These are phyloP conservation scores for Orthonyx spaldingii DNA, from an alignment of 2,113 vertebrate genomes.

Conservation along the genomic window DNA sequence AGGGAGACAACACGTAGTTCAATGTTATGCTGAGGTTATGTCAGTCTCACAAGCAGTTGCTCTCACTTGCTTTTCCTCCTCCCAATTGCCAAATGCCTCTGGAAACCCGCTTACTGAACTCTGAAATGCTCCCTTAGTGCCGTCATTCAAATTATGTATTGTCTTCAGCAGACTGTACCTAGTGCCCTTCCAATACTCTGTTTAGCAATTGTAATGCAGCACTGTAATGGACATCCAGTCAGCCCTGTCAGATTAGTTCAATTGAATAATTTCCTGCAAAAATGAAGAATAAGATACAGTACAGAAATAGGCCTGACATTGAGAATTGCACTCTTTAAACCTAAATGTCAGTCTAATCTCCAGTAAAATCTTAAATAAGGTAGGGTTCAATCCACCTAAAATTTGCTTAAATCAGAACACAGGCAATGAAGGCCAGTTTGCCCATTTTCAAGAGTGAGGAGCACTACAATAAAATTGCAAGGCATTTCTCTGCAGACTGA, in stretches of 20 bases:
- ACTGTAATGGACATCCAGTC: slow-evolving; percentile 22
- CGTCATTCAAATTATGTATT: neutral
- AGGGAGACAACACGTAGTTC: slow-evolving; percentile 18
- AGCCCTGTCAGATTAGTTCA: slow-evolving; percentile 48
- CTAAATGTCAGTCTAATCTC: neutral
- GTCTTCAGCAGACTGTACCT: slow-evolving; percentile 19
- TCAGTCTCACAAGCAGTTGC: slow-evolving; percentile 14
- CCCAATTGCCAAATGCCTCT: neutral
- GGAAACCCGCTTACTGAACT: neutral
- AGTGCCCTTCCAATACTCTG: slow-evolving; percentile 25
- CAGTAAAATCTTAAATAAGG: slow-evolving; percentile 20
- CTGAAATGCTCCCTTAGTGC: neutral
- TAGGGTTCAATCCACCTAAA: neutral
- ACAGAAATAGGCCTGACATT: slow-evolving; percentile 13
- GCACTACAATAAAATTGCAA: neutral
- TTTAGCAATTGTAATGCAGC: slow-evolving; percentile 44
- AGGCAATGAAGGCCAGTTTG: neutral
- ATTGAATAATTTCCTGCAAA: slow-evolving; percentile 54
- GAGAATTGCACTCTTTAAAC: slow-evolving; percentile 13
- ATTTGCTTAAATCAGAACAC: neutral
- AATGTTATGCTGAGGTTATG: neutral
- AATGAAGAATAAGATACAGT: slow-evolving; percentile 32
- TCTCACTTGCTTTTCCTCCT: slow-evolving; percentile 16
- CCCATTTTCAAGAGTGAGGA: neutral
- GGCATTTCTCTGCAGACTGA: neutral